phyloP scores from a whole-genome alignment of 1,140 invertebrate genomes.

The Akabosia matsudoensis region DNA sequence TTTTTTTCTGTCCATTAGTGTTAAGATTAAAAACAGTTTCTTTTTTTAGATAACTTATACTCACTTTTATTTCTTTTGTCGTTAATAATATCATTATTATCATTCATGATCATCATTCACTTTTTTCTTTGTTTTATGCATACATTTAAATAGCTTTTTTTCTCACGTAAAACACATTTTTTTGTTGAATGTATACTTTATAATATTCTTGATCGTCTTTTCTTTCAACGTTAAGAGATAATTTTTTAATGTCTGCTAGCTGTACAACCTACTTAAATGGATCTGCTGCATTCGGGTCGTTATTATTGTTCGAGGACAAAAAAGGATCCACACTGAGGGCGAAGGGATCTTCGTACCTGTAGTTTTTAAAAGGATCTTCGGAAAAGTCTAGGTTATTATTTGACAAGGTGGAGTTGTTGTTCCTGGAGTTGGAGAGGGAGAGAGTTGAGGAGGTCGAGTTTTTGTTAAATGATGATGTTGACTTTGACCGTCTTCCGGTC shows the following conservation, averaged over 20 bases:
- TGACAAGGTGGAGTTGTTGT: background rate
- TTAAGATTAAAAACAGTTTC: too few relatives aligned
- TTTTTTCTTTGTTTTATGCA: background rate
- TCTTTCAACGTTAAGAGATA: too few relatives aligned
- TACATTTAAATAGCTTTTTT: slow-evolving; percentile 1
- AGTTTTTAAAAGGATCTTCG: slow-evolving; percentile 43
- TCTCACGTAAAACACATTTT: background rate
- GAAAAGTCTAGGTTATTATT: slow-evolving; percentile 35
- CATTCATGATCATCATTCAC: slow-evolving; percentile 14
- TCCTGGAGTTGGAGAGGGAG: background rate
- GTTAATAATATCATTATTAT: slow-evolving; percentile 16
- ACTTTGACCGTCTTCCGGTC: background rate
- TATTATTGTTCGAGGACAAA: slow-evolving; percentile 1
- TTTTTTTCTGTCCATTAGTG: too few relatives aligned
- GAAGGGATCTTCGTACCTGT: slow-evolving; percentile 42
- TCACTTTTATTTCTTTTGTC: background rate
- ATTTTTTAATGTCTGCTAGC: background rate
- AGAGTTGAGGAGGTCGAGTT: background rate
- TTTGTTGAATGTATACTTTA: background rate
- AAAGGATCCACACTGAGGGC: slow-evolving; percentile 35
- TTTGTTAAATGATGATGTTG: background rate
- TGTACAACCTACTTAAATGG: slow-evolving; percentile 27
- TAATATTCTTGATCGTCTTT: too few relatives aligned
- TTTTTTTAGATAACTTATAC: background rate
- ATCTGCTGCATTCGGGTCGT: background rate